Base-by-base conservation (phyloP, 2,888 invertebrate genomes). In the Epinotia demarniana region DNA sequence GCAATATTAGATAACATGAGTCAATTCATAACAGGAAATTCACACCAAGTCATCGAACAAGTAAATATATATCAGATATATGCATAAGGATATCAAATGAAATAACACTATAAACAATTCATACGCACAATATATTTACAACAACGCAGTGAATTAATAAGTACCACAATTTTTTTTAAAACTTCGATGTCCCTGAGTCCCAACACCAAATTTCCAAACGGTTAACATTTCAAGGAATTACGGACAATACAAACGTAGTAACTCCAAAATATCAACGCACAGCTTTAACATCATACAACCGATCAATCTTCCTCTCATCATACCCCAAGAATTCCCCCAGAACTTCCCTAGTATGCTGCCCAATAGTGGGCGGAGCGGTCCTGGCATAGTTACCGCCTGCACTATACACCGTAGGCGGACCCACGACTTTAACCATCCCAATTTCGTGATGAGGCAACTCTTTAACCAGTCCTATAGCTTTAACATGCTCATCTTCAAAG, bases 401-500 rank as follows among this genome's bases (percentile, higher is more conserved):
- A 81, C 97, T 97, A 86, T 96, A 99, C 62, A 94, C 95, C 0
- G 99, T 99, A 0, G 99, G 96, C 1, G 99, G 98, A 0, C 97
- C 98, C 61, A 98, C 97, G 6, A 98, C 90, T 86, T 96, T 97
- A 3, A 99, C 92, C 18, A 86, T 89, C 0, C 97, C 98, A 27
- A 96, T 96, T 46, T 92, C 92, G 0, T 96, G 94, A 90, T 98
- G 98, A 0, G 94, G 86, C 78, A 98, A 80, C 76, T 96, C 96
- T 87, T 97, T 95, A 0, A 98, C 97, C 73, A 98, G 85, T n/a
- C 93, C 95, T 77, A 97, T 96, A 1, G 95, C 94, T 78, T 95
- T 95, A 0, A 99, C 96, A 90, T 99, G 99, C 2, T 97, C 96
- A 93, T 99, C 98, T 69, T 96, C 95, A 88, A 99, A 99, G 0